These are phyloP conservation scores for Allochrocebus solatus DNA, from an alignment of 2,797 vertebrate species.

Conservation along the genomic window DNA sequence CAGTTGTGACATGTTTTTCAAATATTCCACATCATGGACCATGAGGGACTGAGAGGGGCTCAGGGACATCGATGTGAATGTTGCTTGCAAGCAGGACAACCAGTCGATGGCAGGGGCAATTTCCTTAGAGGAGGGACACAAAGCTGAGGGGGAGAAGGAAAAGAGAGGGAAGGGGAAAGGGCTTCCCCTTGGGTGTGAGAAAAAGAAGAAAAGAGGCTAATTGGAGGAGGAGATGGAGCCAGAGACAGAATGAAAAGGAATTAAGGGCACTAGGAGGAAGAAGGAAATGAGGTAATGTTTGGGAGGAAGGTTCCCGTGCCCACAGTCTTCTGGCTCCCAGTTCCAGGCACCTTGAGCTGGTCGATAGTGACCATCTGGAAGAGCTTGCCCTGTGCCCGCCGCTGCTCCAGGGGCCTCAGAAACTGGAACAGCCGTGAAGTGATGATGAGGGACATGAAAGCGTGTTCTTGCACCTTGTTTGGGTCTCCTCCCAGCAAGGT, in stretches of 20 bases:
- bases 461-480: conserved; percentile 84
- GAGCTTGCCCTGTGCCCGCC: conserved; percentile 84
- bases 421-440: conserved; percentile 81
- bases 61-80: conserved; percentile 87
- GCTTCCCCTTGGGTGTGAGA: not conserved
- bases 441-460: conserved; percentile 84
- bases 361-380: conserved; percentile 88
- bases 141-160: not conserved
- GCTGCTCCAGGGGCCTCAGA: conserved; percentile 82
- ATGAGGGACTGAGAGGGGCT: conserved; percentile 87
- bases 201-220: accelerated
- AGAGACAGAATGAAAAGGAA: not conserved
- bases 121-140: conserved; percentile 81
- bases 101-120: conserved; percentile 92
- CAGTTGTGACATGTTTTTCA: conserved; percentile 89
- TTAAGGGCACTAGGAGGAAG: not conserved
- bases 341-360: conserved; percentile 86
- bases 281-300: too few relatives aligned
- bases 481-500: conserved; percentile 84
- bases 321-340: not conserved
- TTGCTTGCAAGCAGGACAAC: conserved; percentile 89
- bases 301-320: not conserved
- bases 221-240: not conserved
- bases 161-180: not conserved
- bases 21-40: conserved; percentile 92